Conservation (phyloP, 2,797 vertebrate species). For the Carduelis carduelis region DNA sequence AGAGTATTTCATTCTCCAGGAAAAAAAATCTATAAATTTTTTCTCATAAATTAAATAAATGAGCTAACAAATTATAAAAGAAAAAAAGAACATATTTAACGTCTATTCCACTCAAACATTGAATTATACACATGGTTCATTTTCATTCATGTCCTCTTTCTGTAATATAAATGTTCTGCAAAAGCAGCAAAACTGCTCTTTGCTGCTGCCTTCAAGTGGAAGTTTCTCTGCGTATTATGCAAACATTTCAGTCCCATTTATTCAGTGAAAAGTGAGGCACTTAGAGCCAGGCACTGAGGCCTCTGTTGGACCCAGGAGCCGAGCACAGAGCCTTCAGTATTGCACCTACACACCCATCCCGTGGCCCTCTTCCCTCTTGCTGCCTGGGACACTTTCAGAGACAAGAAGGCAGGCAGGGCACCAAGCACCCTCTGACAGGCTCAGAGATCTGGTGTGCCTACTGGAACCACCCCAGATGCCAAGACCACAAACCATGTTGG, state of each 20-base stretch:
- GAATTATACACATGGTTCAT: background rate
- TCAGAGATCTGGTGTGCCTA: background rate
- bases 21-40: background rate
- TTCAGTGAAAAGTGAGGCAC: background rate
- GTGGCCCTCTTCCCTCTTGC: background rate
- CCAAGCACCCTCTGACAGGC: background rate
- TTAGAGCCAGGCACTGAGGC: background rate
- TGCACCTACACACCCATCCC: background rate
- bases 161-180: background rate
- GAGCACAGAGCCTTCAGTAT: background rate
- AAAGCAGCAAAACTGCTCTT: background rate
- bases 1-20: background rate
- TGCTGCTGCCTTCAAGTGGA: background rate
- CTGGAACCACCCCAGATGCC: background rate
- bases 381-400: background rate
- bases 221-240: background rate
- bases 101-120: background rate
- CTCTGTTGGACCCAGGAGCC: background rate
- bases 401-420: background rate
- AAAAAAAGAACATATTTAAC: background rate
- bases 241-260: background rate
- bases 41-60: background rate
- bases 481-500: background rate
- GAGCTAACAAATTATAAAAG: background rate
- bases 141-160: background rate